phyloP scores from a whole-genome alignment of 2,113 vertebrate genomes.

The Alligator mississippiensis region DNA sequence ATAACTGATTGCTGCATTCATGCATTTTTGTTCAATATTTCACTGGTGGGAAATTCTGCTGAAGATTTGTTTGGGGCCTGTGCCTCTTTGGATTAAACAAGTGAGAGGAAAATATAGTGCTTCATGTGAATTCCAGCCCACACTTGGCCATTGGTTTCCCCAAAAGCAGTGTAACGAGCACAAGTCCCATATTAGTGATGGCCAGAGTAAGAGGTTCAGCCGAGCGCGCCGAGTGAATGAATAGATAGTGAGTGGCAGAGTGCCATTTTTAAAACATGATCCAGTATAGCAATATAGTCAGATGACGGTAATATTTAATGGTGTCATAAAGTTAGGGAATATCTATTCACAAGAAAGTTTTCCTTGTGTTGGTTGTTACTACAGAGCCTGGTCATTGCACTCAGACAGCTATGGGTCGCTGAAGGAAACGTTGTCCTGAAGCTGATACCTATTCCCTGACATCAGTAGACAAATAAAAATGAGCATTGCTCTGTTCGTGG shows the following conservation, averaged over 20 bases:
- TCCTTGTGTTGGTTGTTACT: constrained; percentile 8
- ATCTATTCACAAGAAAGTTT: background rate
- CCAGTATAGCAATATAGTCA: background rate
- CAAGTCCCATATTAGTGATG: background rate
- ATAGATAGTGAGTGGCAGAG: constrained; percentile 13
- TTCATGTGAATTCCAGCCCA: constrained; percentile 24
- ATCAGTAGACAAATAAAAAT: background rate
- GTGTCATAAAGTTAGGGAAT: background rate
- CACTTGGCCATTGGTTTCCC: constrained; percentile 1
- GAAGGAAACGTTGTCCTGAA: background rate
- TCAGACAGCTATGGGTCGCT: background rate
- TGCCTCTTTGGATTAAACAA: constrained; percentile 57
- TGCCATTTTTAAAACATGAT: background rate
- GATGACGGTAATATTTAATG: background rate
- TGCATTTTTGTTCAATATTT: background rate
- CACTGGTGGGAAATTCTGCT: constrained; percentile 23
- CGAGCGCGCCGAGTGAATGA: constrained; percentile 34
- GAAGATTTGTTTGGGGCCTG: constrained; percentile 43
- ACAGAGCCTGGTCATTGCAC: background rate
- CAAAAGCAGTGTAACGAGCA: background rate
- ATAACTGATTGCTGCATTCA: constrained; percentile 45
- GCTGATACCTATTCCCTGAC: background rate
- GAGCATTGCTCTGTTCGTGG: background rate
- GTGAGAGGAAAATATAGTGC: constrained; percentile 7
- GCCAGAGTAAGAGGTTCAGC: background rate